Percentiles rank a stretch among this genome's conserved stretches.
Evolutionary conservation across 2,797 vertebrate species (phyloP).

Genomic region (Myotis findleyi): DNA sequence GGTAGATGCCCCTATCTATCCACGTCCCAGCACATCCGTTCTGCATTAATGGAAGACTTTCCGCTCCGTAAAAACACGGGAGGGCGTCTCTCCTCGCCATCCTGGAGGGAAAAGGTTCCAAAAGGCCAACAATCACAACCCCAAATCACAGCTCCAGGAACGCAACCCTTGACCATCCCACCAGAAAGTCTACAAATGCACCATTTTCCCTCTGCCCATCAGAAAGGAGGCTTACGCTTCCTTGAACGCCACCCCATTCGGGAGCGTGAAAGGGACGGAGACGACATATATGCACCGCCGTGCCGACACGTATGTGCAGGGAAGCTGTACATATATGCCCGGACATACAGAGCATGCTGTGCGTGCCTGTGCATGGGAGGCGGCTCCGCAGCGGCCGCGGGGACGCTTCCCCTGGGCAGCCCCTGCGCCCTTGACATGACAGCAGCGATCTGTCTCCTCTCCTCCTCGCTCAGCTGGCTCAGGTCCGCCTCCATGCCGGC

Average conservation of each 20-base stretch:
- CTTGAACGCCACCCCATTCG: slow-evolving; percentile 47
- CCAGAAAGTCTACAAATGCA: slow-evolving; percentile 73
- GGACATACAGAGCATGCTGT: slow-evolving; percentile 78
- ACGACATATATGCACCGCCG: slow-evolving; percentile 73
- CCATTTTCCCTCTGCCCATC: slow-evolving; percentile 55
- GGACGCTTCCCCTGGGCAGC: slow-evolving; percentile 88
- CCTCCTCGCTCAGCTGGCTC: slow-evolving; percentile 94
- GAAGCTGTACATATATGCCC: slow-evolving; percentile 67
- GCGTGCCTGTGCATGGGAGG: slow-evolving; percentile 93
- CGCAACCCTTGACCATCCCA: slow-evolving; percentile 67
- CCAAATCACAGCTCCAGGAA: slow-evolving; percentile 63
- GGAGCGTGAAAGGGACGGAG: slow-evolving; percentile 63
- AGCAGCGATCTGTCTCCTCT: slow-evolving; percentile 93
- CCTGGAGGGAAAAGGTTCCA: slow-evolving; percentile 48
- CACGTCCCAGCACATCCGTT: slow-evolving; percentile 54
- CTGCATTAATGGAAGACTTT: slow-evolving; percentile 75
- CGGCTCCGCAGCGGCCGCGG: slow-evolving; percentile 82
- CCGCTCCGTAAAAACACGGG: slow-evolving; percentile 72
- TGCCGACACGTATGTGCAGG: slow-evolving; percentile 67
- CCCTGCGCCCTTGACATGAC: slow-evolving; percentile 94
- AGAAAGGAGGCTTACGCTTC: slow-evolving; percentile 8
- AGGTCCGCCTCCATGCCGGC: slow-evolving; percentile 90
- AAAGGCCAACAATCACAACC: slow-evolving; percentile 73
- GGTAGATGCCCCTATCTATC: slow-evolving; percentile 64
- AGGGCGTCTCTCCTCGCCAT: slow-evolving; percentile 73